Base-by-base conservation (phyloP, 2,888 invertebrate species). In the Endomychus coccineus region DNA sequence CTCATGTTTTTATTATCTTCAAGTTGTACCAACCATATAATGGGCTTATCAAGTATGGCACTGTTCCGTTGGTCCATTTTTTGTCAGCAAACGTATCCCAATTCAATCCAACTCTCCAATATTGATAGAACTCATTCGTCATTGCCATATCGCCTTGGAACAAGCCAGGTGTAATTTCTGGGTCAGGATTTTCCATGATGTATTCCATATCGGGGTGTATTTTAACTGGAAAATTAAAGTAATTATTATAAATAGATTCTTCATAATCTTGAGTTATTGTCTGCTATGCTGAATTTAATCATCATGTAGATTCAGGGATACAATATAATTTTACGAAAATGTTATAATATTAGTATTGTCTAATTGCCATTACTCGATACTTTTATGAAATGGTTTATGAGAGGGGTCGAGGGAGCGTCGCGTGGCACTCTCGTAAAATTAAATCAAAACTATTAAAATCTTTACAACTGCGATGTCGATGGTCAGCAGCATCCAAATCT, bases 131-230 rank as follows among this genome's bases (percentile, higher is more conserved):
- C 54, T 75, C 75, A 31, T 74, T 74, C 36, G 73, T 73, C 44
- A 79, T 67, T 1, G 80, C 80, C 66, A 80, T 80, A 46, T 80
- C 80, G 2, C 80, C 80, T 59, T 80, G 77, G 54, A 74, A 79
- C 16, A 80, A 61, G 10, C 77, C 77, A 0, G 80, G 79, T 42
- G 69, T 68, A 1, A 78, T 73, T 64, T 80, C 80, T 0, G 80
- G 78, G 61, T 80, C 79, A 47, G 71, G 68, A 16, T 54, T 50
- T 19, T 58, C 59, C 38, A 43, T 21, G 34, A 37, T 29, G 27
- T 40, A 40, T 14, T 45, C 44, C 15, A 44, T 21, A 22, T 54
- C 47, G 12, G 34, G 17, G 16, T 49, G 47, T 15, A 45, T 34
- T 44, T 50, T 50, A 10, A 37, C 45, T 50, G 34, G 21, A 40